These are phyloP conservation scores for Nomada lathburiana DNA, from an alignment of 2,888 invertebrate genomes.

Conservation along the genomic window DNA sequence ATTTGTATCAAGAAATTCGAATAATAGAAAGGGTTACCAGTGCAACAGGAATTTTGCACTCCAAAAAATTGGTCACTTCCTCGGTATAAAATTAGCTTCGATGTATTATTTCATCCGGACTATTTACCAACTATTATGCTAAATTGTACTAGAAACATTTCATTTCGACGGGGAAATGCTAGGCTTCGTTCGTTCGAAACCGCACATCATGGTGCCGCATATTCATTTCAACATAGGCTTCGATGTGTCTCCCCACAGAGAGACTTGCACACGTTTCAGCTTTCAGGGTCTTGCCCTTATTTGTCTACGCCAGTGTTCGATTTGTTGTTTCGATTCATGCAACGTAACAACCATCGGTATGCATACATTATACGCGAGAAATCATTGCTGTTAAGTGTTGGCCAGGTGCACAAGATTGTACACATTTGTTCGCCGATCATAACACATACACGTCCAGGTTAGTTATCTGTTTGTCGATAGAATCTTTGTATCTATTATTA, in stretches of 20 bases:
- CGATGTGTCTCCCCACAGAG: conserved; percentile 7
- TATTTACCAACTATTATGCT: too few relatives aligned
- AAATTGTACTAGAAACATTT: background rate
- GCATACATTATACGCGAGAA: conserved; percentile 21
- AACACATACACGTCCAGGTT: too few relatives aligned
- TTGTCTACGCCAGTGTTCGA: conserved; percentile 11
- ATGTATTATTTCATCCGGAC: too few relatives aligned
- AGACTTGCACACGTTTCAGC: conserved; percentile 12
- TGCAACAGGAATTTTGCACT: too few relatives aligned
- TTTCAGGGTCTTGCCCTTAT: conserved; percentile 40
- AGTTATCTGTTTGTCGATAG: too few relatives aligned
- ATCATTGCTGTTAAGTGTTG: background rate
- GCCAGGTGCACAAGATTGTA: background rate
- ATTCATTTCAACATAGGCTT: conserved; percentile 14
- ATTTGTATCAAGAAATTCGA: too few relatives aligned
- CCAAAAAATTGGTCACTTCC: too few relatives aligned
- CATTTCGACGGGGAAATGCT: conserved; percentile 5
- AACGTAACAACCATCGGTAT: conserved; percentile 21
- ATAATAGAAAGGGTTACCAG: too few relatives aligned
- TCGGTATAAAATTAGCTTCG: too few relatives aligned
- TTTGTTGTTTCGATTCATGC: conserved; percentile 17
- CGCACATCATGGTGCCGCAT: background rate
- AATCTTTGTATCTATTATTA: too few relatives aligned
- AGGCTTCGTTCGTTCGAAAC: background rate
- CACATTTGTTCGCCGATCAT: background rate